Conservation (phyloP, 2,113 vertebrate genomes). For the Chaetops frenatus region DNA sequence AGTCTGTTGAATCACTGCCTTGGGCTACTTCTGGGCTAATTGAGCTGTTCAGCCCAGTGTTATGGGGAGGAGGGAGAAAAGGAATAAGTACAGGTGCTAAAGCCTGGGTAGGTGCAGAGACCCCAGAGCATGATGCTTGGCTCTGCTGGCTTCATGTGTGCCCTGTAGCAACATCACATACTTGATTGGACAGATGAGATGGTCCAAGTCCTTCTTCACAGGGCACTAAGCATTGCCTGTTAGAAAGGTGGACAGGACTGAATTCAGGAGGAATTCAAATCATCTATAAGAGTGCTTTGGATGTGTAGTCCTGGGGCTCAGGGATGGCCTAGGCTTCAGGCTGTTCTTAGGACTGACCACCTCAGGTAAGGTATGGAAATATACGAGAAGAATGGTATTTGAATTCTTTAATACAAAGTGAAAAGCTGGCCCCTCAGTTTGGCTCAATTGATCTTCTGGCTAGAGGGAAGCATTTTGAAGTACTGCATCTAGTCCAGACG, state of each 20-base stretch:
- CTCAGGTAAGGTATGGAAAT: not conserved
- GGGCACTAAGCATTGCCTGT: not conserved
- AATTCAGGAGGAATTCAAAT: not conserved
- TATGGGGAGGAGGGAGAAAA: not conserved
- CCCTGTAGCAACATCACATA: not conserved
- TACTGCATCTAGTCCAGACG: not conserved
- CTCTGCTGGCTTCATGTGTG: not conserved
- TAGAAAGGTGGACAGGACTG: not conserved
- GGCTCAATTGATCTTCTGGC: not conserved
- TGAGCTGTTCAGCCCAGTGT: not conserved
- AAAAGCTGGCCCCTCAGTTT: not conserved
- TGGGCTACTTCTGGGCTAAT: not conserved
- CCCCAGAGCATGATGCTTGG: rapidly evolving
- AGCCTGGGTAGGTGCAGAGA: not conserved
- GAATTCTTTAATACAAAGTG: not conserved
- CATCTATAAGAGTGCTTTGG: not conserved
- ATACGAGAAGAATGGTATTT: not conserved
- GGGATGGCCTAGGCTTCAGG: not conserved
- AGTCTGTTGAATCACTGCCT: not conserved
- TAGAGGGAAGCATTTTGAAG: not conserved
- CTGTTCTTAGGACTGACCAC: not conserved
- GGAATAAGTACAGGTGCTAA: not conserved
- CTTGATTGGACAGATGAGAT: not conserved
- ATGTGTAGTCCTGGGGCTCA: not conserved
- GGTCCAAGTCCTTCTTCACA: not conserved